Conservation (phyloP, 2,888 invertebrate genomes). For the Acronicta alni region DNA sequence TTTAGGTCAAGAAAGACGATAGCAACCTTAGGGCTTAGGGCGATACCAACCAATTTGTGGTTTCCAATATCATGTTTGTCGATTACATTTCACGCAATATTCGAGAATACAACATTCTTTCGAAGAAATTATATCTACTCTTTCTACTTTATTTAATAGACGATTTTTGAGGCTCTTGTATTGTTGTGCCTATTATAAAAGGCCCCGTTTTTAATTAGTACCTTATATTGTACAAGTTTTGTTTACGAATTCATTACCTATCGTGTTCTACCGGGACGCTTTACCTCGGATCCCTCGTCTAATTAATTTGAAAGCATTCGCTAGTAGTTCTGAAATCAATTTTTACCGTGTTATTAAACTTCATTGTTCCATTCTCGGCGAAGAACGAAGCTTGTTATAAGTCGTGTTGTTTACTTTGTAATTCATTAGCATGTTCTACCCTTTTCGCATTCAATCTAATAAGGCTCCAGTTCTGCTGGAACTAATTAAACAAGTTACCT, state of each 20-base stretch:
- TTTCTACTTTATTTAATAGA: neutral
- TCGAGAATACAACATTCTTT: neutral
- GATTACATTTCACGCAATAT: no score
- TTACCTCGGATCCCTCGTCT: conserved; percentile 16
- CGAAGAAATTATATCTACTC: no score
- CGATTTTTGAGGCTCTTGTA: neutral
- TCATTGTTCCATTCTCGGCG: conserved; percentile 2
- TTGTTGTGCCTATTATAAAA: conserved; percentile 3
- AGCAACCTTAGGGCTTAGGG: no score
- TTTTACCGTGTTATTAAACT: conserved; percentile 30
- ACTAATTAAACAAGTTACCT: conserved; percentile 67
- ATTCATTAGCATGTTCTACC: conserved; percentile 1
- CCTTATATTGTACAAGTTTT: conserved; percentile 5
- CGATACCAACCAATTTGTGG: no score
- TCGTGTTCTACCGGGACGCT: conserved; percentile 40
- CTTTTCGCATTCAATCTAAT: neutral
- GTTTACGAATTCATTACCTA: conserved; percentile 26
- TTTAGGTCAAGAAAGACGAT: no score
- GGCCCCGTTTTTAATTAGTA: conserved; percentile 16
- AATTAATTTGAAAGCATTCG: conserved; percentile 57
- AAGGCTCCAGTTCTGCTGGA: conserved; percentile 6
- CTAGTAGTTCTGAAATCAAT: conserved; percentile 36
- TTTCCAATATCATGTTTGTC: no score
- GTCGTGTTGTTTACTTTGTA: conserved; percentile 2
- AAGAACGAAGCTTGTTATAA: neutral